Conservation (phyloP, 2,113 vertebrate genomes). For the Dunckerocampus dactyliophorus region DNA sequence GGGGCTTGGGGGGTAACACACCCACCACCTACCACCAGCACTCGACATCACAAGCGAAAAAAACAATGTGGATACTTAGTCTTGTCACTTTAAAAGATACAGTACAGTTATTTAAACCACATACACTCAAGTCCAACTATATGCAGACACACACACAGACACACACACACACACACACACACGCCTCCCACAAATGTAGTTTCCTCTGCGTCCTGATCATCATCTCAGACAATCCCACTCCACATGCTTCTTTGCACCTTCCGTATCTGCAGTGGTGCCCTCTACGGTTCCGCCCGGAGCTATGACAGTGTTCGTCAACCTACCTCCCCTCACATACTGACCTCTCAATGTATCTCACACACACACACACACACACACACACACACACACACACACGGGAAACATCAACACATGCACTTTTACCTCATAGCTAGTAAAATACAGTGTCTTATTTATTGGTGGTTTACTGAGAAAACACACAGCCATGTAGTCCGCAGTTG, state of each 20-base stretch:
- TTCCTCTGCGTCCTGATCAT: conserved; percentile 9
- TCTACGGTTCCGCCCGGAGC: conserved; percentile 15
- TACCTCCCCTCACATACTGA: conserved; percentile 52
- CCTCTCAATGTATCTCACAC: conserved; percentile 15
- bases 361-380: conserved; percentile 12
- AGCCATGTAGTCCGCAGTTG: conserved; percentile 6
- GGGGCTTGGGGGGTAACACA: background rate
- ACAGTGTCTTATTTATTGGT: conserved; percentile 23
- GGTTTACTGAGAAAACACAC: conserved; percentile 1
- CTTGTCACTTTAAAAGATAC: conserved; percentile 17
- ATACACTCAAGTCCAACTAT: conserved; percentile 26
- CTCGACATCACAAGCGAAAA: conserved; percentile 16
- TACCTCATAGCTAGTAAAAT: conserved; percentile 44
- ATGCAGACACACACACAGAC: conserved; percentile 42
- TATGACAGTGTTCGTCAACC: conserved; percentile 35
- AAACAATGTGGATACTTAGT: conserved; percentile 12
- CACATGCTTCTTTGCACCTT: background rate
- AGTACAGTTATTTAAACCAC: conserved; percentile 10
- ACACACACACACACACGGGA: conserved; percentile 1
- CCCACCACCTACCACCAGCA: conserved; percentile 8
- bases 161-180: conserved; percentile 6
- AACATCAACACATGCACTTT: conserved; percentile 20
- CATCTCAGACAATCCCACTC: conserved; percentile 2
- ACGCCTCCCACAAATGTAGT: conserved; percentile 3
- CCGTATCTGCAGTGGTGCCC: background rate